Percentiles rank a stretch among this genome's conserved stretches.
Conservation (phyloP, 2,797 vertebrate genomes). For the Poeciliopsis paucimaculata region DNA sequence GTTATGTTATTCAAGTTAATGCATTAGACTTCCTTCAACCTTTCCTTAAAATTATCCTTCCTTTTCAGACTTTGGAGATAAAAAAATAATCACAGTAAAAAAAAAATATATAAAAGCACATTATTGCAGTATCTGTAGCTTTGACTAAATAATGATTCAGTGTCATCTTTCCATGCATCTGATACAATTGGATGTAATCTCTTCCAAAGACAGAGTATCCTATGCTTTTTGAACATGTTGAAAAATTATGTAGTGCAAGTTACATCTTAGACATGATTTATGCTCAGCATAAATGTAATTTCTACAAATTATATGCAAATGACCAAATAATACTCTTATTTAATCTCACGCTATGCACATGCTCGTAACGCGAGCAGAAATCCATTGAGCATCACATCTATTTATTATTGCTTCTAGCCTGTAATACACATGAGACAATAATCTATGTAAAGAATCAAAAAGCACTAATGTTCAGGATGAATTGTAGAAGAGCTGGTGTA, state of each 20-base stretch:
- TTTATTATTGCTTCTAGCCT: slow-evolving; percentile 73
- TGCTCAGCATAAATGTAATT: neutral
- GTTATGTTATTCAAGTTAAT: slow-evolving; percentile 62
- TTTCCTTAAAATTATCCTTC: slow-evolving; percentile 38
- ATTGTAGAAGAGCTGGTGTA: neutral
- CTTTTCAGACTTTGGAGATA: slow-evolving; percentile 46
- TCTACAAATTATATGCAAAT: neutral
- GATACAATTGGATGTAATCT: neutral
- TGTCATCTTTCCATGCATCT: neutral
- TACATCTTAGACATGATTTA: neutral
- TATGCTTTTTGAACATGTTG: neutral
- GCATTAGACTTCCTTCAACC: slow-evolving; percentile 61
- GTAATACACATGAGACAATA: slow-evolving; percentile 63
- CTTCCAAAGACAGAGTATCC: neutral
- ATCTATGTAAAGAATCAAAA: slow-evolving; percentile 31
- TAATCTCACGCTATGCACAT: neutral
- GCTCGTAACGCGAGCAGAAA: slow-evolving; percentile 65
- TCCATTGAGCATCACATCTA: slow-evolving; percentile 75
- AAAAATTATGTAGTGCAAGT: neutral
- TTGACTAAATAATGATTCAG: neutral
- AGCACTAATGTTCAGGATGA: neutral
- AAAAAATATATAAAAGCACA: slow-evolving; percentile 31
- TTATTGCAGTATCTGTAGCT: neutral
- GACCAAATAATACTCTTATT: neutral
- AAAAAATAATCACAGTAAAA: slow-evolving; percentile 50